Evolutionary conservation across 2,797 vertebrate genomes (phyloP).

Genomic region (Sarcophilus harrisii): DNA sequence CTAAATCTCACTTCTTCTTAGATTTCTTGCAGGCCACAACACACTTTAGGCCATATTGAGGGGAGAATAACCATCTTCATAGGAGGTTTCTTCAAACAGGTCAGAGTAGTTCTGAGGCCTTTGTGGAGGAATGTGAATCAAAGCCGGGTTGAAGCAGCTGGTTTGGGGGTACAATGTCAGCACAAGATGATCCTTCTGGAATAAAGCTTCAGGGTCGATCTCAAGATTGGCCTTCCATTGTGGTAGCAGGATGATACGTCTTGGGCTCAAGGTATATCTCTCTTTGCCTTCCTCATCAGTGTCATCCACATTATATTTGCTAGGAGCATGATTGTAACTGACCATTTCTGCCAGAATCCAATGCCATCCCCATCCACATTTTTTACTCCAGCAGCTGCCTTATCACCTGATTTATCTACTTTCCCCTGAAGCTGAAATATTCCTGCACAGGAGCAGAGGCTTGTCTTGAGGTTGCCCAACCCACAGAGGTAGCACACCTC

Average conservation of each 20-base stretch:
- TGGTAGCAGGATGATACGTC: slow-evolving; percentile 93
- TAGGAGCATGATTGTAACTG: slow-evolving; percentile 95
- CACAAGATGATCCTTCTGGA: slow-evolving; percentile 88
- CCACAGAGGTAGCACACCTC: slow-evolving; percentile 94
- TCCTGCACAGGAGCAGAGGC: slow-evolving; percentile 89
- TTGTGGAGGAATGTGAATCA: slow-evolving; percentile 93
- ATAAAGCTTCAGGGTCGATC: slow-evolving; percentile 93
- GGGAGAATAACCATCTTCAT: slow-evolving; percentile 94
- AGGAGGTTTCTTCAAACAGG: slow-evolving; percentile 95
- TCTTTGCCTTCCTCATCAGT: slow-evolving; percentile 97
- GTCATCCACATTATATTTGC: slow-evolving; percentile 97
- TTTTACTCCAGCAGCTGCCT: slow-evolving; percentile 94
- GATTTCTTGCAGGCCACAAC: slow-evolving; percentile 96
- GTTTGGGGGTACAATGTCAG: no score
- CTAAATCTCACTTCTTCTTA: slow-evolving; percentile 91
- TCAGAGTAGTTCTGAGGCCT: slow-evolving; percentile 96
- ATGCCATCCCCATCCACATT: slow-evolving; percentile 5
- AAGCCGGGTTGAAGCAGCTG: slow-evolving; percentile 18
- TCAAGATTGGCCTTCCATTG: slow-evolving; percentile 97
- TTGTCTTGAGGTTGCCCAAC: slow-evolving; percentile 94
- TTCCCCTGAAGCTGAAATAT: slow-evolving; percentile 93
- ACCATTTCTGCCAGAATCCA: slow-evolving; percentile 96
- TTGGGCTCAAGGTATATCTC: slow-evolving; percentile 92
- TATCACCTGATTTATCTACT: slow-evolving; percentile 94
- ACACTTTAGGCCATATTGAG: slow-evolving; percentile 94